A percentile compares a stretch with the other conserved stretches of the same genome.
Evolutionary conservation across 2,888 invertebrate species (phyloP).

Genomic region (Lepidochitona cinerea): DNA sequence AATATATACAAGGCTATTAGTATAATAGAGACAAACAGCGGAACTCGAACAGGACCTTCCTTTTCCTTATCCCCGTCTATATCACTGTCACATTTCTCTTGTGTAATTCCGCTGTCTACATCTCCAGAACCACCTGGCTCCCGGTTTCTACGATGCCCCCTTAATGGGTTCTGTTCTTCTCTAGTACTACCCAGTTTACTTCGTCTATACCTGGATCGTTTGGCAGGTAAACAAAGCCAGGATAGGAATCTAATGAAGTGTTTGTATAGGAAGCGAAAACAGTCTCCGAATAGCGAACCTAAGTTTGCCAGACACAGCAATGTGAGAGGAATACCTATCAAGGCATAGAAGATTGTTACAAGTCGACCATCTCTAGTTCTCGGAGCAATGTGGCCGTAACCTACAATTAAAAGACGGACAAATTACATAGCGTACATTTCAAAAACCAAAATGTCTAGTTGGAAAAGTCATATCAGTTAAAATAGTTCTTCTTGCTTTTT

Average conservation of each 20-base stretch:
- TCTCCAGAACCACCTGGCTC: not conserved
- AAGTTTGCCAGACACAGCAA: conserved; percentile 43
- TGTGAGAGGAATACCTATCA: conserved; percentile 42
- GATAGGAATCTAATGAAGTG: conserved; percentile 39
- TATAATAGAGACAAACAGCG: conserved; percentile 87
- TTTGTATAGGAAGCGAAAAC: conserved; percentile 74
- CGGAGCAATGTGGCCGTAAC: conserved; percentile 46
- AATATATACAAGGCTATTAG: conserved; percentile 90
- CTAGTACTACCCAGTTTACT: not conserved
- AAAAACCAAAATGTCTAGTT: not conserved
- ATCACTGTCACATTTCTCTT: not conserved
- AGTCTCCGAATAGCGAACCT: conserved; percentile 39
- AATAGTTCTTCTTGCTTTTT: too few species aligned
- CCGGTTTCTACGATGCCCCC: not conserved
- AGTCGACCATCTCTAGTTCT: conserved; percentile 38
- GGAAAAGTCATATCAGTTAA: not conserved
- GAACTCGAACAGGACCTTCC: conserved; percentile 74
- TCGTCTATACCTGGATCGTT: not conserved
- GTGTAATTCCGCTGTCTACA: not conserved
- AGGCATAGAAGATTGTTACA: conserved; percentile 45
- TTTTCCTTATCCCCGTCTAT: too few species aligned
- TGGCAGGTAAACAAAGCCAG: conserved; percentile 6
- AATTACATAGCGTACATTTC: not conserved
- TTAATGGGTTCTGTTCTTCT: not conserved
- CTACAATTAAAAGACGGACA: too few species aligned